These are phyloP conservation scores for Philopedon plagiatum DNA, from an alignment of 2,888 invertebrate genomes.

Conservation along the genomic window DNA sequence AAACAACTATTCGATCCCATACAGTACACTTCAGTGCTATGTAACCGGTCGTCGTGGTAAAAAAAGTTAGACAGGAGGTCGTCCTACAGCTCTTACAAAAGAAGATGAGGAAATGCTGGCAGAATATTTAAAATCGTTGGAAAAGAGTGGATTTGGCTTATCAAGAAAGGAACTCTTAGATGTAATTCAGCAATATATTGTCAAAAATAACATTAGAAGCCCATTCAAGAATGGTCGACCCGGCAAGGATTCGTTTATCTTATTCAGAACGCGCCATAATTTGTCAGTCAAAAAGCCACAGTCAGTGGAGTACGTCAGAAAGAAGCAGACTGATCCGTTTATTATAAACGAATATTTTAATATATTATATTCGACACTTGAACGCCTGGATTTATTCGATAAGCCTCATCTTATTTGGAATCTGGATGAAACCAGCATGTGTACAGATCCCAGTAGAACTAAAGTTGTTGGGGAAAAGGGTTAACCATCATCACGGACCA, in stretches of 20 bases:
- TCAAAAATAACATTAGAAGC: constrained; percentile 13
- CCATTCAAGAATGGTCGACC: constrained; percentile 6
- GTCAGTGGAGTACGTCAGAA: constrained; percentile 15
- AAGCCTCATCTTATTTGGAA: constrained; percentile 31
- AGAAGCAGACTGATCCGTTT: constrained; percentile 9
- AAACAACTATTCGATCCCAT: not conserved
- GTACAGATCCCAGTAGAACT: constrained; percentile 21
- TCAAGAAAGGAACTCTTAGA: not conserved
- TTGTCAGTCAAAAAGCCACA: constrained; percentile 23
- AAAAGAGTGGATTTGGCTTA: constrained; percentile 8
- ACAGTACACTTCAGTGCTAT: constrained; percentile 17
- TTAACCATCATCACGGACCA: constrained; percentile 13
- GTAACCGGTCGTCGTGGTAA: constrained; percentile 8
- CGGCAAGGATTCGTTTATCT: not conserved
- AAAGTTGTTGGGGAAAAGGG: constrained; percentile 30
- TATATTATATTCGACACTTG: constrained; percentile 9
- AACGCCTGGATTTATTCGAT: constrained; percentile 6
- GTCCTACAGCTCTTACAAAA: not conserved
- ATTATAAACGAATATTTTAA: constrained; percentile 23
- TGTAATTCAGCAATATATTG: constrained; percentile 9
- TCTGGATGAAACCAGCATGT: constrained; percentile 16
- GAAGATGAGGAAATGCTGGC: constrained; percentile 1
- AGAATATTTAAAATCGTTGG: constrained; percentile 6
- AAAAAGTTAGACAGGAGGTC: constrained; percentile 14
- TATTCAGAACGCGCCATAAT: constrained; percentile 11